Percentiles rank a stretch among this genome's conserved stretches.
Evolutionary conservation across 2,888 invertebrate genomes (phyloP).

Genomic region (Erpobdella octoculata): DNA sequence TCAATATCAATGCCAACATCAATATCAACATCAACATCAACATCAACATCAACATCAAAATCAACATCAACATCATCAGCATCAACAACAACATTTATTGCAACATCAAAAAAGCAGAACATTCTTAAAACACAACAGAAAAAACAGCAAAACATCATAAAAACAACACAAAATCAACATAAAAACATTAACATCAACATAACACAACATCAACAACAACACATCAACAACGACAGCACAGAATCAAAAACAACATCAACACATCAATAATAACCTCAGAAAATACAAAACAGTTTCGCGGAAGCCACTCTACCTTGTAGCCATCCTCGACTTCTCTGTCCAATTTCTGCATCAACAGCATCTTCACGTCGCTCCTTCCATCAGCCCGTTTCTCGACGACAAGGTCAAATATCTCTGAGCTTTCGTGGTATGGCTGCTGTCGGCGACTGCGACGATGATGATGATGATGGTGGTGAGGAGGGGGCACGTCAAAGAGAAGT

Average conservation of each 20-base stretch:
- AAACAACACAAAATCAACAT: background rate
- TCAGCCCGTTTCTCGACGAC: constrained; percentile 32
- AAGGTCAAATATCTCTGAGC: constrained; percentile 16
- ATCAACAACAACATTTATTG: background rate
- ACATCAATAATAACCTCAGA: background rate
- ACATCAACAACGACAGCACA: background rate
- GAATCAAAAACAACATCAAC: background rate
- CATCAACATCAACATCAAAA: background rate
- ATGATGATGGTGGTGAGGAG: too few species aligned
- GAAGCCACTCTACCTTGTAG: constrained; percentile 33
- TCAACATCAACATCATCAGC: background rate
- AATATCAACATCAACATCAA: background rate
- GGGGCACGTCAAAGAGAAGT: background rate
- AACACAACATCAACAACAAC: background rate
- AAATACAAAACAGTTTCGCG: background rate
- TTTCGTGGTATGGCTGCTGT: background rate
- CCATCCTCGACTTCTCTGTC: constrained; percentile 35
- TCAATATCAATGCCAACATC: background rate
- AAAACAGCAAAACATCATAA: background rate
- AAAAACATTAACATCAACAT: background rate
- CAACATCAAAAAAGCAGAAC: background rate
- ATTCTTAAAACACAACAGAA: background rate
- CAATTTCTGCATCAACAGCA: constrained; percentile 33
- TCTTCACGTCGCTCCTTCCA: constrained; percentile 35
- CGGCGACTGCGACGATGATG: background rate